phyloP scores from a whole-genome alignment of 2,113 vertebrate genomes.

The Pithys albifrons region DNA sequence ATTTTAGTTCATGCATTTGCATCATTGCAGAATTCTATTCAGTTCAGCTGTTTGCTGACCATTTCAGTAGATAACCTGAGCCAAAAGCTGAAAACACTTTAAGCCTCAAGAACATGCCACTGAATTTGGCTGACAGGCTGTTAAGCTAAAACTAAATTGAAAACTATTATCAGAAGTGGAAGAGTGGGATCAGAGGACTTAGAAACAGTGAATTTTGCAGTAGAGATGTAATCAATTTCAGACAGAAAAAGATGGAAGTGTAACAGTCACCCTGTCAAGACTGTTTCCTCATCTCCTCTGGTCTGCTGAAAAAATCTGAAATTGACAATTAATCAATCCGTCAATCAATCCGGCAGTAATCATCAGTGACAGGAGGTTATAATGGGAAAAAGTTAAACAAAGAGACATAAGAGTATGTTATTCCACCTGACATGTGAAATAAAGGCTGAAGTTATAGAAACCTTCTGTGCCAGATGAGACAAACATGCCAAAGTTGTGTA shows the following conservation, averaged over 20 bases:
- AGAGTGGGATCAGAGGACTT: conserved; percentile 26
- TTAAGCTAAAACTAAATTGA: conserved; percentile 59
- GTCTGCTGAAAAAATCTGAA: background rate
- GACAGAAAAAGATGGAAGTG: conserved; percentile 27
- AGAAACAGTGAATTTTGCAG: background rate
- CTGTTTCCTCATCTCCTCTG: background rate
- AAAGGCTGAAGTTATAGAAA: background rate
- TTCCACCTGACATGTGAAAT: background rate
- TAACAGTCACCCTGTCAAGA: conserved; percentile 20
- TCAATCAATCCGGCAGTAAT: conserved; percentile 44
- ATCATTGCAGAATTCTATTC: background rate
- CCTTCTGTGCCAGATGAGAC: background rate
- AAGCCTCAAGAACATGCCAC: conserved; percentile 5
- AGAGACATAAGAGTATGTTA: background rate
- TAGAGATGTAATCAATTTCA: conserved; percentile 48
- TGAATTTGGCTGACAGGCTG: conserved; percentile 46
- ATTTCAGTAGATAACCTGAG: conserved; percentile 32
- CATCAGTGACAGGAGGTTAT: background rate
- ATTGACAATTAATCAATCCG: conserved; percentile 8
- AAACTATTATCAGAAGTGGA: conserved; percentile 56
- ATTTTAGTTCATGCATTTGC: conserved; percentile 5
- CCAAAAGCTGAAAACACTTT: conserved; percentile 16
- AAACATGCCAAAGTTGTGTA: fast-evolving
- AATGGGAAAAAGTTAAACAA: background rate
- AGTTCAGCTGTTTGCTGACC: conserved; percentile 26